Evolutionary conservation across 2,888 invertebrate genomes (phyloP), one percentile per base, ranked within the genome.

Genomic region (Apodemia mormo): DNA sequence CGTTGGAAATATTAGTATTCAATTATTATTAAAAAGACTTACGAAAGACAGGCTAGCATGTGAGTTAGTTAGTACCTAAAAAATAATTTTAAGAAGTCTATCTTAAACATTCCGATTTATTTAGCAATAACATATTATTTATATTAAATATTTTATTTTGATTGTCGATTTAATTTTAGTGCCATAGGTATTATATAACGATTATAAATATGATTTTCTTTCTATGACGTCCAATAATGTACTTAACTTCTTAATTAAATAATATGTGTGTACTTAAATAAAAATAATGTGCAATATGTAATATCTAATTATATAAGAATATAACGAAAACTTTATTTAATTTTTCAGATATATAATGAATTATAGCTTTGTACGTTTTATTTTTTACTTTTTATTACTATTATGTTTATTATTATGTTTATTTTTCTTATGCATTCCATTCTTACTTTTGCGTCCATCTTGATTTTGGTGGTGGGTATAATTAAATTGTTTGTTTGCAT

Each of bases 391-490:
- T 22, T 2, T n/a, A 49, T 14, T 49, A 69, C 71, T 70, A 70
- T 65, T 74, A 22, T 22, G 22, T 22, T 22, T 22, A 22, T 22
- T 22, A 22, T 22, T 22, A 22, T 22, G 58, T 49, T 70, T 72
- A 71, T 72, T 68, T 52, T 65, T 33, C 65, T 71, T 69, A 61
- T 69, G 65, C 33, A 43, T 52, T 58, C 61, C 37, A 71, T 33
- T 72, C 68, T 75, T 72, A 65, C 69, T 71, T 71, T 71, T 76
- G 75, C 70, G 71, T 68, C 56, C 69, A 52, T 54, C 65, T 54
- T n/a, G 37, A 78, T 75, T 80, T 72, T 77, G 90, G 90, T 91
- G 89, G 81, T 77, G 90, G 90, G 84, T 82, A 86, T 87, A 87
- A 83, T 82, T 66, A 70, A 76, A 74, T 84, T 82, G 81, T 81